Evolutionary conservation across 92 coral and sea anemone genomes (phyloP).

Genomic region (Epizoanthus illoricatus): DNA sequence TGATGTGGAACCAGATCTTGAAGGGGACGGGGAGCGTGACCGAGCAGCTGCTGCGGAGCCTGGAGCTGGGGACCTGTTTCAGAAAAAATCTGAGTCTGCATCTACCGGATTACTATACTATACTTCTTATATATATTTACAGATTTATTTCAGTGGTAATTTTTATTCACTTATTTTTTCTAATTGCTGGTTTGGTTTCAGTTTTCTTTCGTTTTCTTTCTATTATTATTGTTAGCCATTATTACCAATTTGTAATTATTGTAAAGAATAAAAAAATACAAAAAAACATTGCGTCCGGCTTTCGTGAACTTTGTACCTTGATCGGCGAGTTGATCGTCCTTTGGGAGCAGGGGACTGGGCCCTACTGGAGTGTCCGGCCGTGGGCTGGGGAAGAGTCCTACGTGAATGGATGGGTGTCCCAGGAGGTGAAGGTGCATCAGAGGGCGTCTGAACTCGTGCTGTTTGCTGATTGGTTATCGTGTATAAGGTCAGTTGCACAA

Average conservation of each 20-base stretch:
- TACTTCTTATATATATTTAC: too few relatives aligned
- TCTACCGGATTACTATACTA: too few relatives aligned
- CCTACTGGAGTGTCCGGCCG: conserved; percentile 67
- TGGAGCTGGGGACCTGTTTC: conserved; percentile 90
- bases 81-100: not conserved
- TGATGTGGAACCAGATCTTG: conserved; percentile 68
- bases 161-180: too few relatives aligned
- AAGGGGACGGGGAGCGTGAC: conserved; percentile 94
- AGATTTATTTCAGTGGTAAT: too few relatives aligned
- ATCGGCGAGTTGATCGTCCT: conserved; percentile 63
- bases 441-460: conserved; percentile 67
- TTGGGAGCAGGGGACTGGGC: conserved; percentile 90
- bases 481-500: conserved; percentile 92
- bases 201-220: not conserved
- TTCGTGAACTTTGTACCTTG: conserved; percentile 41
- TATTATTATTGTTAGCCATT: not conserved
- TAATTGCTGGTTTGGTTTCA: not conserved
- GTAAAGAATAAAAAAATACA: not conserved
- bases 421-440: conserved; percentile 95
- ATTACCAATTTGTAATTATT: not conserved
- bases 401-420: conserved; percentile 84
- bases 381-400: conserved; percentile 82
- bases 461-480: conserved; percentile 68
- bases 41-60: conserved; percentile 80
- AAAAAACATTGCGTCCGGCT: too few relatives aligned